These are phyloP conservation scores for Philereme vetulata DNA, from an alignment of 2,888 invertebrate genomes.

Conservation along the genomic window DNA sequence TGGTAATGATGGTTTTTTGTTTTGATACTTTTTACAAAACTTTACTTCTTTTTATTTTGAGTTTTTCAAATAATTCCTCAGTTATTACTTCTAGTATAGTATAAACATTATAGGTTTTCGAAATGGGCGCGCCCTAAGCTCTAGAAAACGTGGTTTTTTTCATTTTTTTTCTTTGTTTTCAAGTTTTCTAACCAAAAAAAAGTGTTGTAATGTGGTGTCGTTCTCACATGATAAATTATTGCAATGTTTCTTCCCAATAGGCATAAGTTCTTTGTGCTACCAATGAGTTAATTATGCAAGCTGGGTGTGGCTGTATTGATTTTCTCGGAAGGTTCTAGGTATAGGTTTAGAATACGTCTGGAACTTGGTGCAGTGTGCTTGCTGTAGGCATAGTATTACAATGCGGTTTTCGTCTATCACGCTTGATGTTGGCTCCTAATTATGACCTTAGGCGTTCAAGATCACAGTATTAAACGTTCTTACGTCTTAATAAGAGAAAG, in stretches of 20 bases:
- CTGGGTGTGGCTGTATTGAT: slow-evolving; percentile 84
- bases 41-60: slow-evolving; percentile 66
- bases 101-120: slow-evolving; percentile 27
- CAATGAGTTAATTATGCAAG: slow-evolving; percentile 77
- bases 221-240: slow-evolving; percentile 74
- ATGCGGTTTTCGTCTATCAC: slow-evolving; percentile 57
- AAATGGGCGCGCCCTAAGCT: slow-evolving; percentile 30
- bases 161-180: slow-evolving; percentile 79
- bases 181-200: slow-evolving; percentile 81
- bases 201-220: slow-evolving; percentile 70
- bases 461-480: slow-evolving; percentile 7
- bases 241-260: slow-evolving; percentile 59
- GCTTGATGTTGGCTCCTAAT: slow-evolving; percentile 45
- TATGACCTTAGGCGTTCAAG: slow-evolving; percentile 7
- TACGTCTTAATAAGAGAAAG: slow-evolving; percentile 3
- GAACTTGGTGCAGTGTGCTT: slow-evolving; percentile 70
- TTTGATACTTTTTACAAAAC: slow-evolving; percentile 82
- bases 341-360: slow-evolving; percentile 74
- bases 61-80: slow-evolving; percentile 55
- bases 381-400: slow-evolving; percentile 60
- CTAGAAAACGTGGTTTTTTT: slow-evolving; percentile 57
- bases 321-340: slow-evolving; percentile 82
- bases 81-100: slow-evolving; percentile 37
- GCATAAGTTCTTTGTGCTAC: slow-evolving; percentile 51
- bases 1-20: slow-evolving; percentile 85